phyloP scores from a whole-genome alignment of 2,113 vertebrate species.

The Motacilla tschutschensis region DNA sequence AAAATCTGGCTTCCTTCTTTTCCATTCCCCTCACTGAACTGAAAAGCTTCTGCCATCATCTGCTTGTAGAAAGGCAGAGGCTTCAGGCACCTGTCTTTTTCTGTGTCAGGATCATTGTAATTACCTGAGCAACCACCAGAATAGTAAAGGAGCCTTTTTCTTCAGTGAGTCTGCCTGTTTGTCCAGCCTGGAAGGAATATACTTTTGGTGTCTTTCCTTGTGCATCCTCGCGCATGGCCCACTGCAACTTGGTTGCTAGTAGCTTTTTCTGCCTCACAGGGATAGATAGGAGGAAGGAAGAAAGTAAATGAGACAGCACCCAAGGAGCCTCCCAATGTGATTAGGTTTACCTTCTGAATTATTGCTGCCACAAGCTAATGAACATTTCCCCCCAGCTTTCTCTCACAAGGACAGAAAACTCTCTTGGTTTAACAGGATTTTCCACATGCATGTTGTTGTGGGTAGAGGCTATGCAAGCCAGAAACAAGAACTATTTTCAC shows the following conservation, averaged over 20 bases:
- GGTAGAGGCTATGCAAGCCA: not conserved
- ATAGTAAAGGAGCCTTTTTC: not conserved
- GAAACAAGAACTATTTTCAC: not conserved
- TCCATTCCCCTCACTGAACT: not conserved
- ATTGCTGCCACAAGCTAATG: not conserved
- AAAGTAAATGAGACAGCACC: not conserved
- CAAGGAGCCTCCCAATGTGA: not conserved
- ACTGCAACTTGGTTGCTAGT: not conserved
- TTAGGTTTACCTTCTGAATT: slow-evolving; percentile 13
- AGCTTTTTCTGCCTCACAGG: not conserved
- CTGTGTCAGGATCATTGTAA: not conserved
- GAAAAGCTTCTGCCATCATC: not conserved
- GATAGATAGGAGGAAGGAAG: not conserved
- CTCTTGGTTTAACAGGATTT: slow-evolving; percentile 6
- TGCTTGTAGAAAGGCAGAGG: not conserved
- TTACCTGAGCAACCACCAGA: not conserved
- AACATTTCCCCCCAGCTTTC: not conserved
- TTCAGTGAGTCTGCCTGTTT: not conserved
- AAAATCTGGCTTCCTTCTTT: not conserved
- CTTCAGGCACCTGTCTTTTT: not conserved
- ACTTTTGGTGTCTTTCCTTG: not conserved
- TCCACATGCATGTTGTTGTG: not conserved
- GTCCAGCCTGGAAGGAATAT: not conserved
- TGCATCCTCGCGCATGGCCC: fast-evolving
- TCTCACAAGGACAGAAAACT: not conserved